Evolutionary conservation across 2,797 vertebrate genomes (phyloP), one percentile per base, ranked within the genome.

Genomic region (Lindbergichthys nudifrons): DNA sequence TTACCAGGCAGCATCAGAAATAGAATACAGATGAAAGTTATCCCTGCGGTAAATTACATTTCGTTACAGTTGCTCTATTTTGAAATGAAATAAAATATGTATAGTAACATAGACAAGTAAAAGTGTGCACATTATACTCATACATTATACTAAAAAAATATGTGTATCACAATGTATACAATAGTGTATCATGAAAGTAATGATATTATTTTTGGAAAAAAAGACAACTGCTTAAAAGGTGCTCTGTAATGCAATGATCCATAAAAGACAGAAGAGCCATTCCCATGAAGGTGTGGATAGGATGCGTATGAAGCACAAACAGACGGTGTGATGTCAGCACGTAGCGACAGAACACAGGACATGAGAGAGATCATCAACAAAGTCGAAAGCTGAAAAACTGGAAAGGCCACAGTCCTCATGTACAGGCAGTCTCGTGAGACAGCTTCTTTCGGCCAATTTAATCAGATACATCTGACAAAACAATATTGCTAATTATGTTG

Each of bases 301-400:
- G 50, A 19, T 52, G 21, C 11, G 9, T 19, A 13, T 68, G 26
- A 53, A 3, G 2, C 19, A 30, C 41, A 65, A 26, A 46, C 61
- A 46, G 11, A 39, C n/a, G 47, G 26, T 51, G 21, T 19, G 43
- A 74, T 59, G 61, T 18, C 54, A 23, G 48, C 32, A 53, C 10
- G 11, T 65, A 54, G 21, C 9, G 16, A 43, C n/a, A 21, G 16
- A 19, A 56, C 32, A 11, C 0, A 46, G 10, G 23, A 50, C 45
- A 42, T 46, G 5, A 7, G 56, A 41, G 52, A 42, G 32, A 67
- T 56, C 42, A 48, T 59, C 41, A 14, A 52, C 41, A 63, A 67
- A 68, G 67, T 75, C 57, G 45, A 62, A 53, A 56, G 53, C 43
- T 47, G 59, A 58, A 56, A 60, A 60, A 18, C 16, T 43, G 53